These are phyloP conservation scores for Meloidogyne exigua DNA, from an alignment of 1,140 invertebrate genomes.

Conservation along the genomic window DNA sequence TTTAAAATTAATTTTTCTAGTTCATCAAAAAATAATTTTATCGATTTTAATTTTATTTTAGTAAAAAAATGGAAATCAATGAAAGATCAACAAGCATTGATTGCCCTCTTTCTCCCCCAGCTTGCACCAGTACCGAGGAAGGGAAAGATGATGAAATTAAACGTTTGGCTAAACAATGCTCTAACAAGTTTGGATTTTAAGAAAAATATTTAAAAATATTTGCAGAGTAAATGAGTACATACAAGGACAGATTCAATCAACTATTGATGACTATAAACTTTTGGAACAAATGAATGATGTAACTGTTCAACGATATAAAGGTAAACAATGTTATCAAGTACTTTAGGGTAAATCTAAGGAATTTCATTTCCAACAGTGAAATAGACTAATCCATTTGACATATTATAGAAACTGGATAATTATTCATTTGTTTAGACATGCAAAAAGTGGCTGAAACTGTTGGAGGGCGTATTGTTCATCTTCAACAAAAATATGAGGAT, in stretches of 20 bases:
- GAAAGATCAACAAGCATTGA: conserved; percentile 9
- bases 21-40: neutral
- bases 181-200: neutral
- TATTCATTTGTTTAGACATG: conserved; percentile 9
- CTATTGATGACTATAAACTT: conserved; percentile 31
- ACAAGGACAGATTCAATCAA: conserved; percentile 24
- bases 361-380: too few relatives aligned
- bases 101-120: conserved; percentile 18
- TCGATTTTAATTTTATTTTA: neutral
- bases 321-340: too few relatives aligned
- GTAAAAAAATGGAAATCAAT: conserved; percentile 18
- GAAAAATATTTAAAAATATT: neutral
- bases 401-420: too few relatives aligned
- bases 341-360: too few relatives aligned
- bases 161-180: neutral
- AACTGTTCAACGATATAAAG: conserved; percentile 19
- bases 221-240: conserved; percentile 9
- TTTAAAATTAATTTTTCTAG: neutral
- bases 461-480: conserved; percentile 8
- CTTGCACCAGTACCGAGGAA: neutral
- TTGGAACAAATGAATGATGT: conserved; percentile 26
- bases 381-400: too few relatives aligned
- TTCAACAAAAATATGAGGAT: conserved; percentile 23
- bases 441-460: conserved; percentile 3
- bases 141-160: conserved; percentile 10